phyloP scores from a whole-genome alignment of 2,797 vertebrate genomes.

The Mormyrops attenuatus region DNA sequence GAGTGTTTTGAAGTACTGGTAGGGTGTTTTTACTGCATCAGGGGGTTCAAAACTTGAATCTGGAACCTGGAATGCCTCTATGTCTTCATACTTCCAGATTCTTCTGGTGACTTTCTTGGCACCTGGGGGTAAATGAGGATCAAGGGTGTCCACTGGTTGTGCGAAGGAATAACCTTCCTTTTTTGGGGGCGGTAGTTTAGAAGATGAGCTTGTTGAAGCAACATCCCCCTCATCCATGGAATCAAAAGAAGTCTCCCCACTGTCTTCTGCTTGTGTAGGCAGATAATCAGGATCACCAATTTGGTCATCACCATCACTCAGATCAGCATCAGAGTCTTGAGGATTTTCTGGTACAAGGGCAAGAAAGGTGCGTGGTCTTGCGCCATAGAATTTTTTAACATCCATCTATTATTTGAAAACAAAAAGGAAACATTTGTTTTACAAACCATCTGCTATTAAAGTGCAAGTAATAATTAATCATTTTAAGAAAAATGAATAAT shows the following conservation, averaged over 20 bases:
- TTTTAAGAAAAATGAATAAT: no score
- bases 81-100: slow-evolving; percentile 29
- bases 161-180: no score
- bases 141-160: background rate
- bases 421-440: no score
- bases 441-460: no score
- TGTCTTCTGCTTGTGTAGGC: background rate
- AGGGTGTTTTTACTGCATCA: slow-evolving; percentile 23
- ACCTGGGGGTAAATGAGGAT: background rate
- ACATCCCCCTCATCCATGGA: background rate
- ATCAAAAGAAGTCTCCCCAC: background rate
- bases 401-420: background rate
- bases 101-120: slow-evolving; percentile 3
- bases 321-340: background rate
- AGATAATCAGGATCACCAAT: background rate
- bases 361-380: background rate
- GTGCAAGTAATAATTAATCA: no score
- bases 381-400: background rate
- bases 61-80: slow-evolving; percentile 27
- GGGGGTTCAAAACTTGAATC: slow-evolving; percentile 22
- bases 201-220: background rate
- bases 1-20: slow-evolving; percentile 34
- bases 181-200: background rate
- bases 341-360: background rate
- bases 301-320: background rate